phyloP scores from a whole-genome alignment of 2,888 invertebrate species.

The Cheilosia scutellata region DNA sequence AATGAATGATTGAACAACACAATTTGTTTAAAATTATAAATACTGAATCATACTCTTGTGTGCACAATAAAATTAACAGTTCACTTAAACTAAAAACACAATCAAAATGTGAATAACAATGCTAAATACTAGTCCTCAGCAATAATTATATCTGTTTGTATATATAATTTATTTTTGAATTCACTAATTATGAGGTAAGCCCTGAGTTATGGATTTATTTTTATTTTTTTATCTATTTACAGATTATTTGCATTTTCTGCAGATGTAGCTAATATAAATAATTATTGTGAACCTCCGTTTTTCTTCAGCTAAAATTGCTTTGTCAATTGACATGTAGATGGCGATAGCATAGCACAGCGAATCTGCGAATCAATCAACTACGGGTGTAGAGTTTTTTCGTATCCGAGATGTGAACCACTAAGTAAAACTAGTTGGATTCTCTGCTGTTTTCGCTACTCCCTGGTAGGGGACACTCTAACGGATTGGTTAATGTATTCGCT shows the following conservation, averaged over 20 bases:
- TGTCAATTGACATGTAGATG: constrained; percentile 65
- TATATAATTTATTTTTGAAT: constrained; percentile 48
- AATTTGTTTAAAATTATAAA: constrained; percentile 38
- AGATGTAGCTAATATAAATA: too few species aligned
- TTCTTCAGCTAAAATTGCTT: constrained; percentile 54
- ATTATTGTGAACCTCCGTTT: neutral
- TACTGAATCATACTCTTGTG: constrained; percentile 33
- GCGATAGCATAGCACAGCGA: constrained; percentile 1
- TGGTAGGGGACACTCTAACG: constrained; percentile 56
- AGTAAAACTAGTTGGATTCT: constrained; percentile 51
- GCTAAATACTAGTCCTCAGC: constrained; percentile 44
- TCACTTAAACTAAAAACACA: constrained; percentile 40
- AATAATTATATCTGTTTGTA: constrained; percentile 19
- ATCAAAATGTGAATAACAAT: constrained; percentile 38
- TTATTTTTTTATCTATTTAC: constrained; percentile 52
- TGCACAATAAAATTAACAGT: constrained; percentile 56
- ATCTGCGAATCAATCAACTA: constrained; percentile 2
- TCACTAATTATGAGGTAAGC: constrained; percentile 73
- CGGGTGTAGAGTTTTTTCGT: neutral
- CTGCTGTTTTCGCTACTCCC: constrained; percentile 68
- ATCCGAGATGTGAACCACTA: constrained; percentile 10
- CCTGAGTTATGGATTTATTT: constrained; percentile 65
- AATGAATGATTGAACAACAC: neutral
- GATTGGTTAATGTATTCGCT: constrained; percentile 56
- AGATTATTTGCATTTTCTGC: constrained; percentile 25